phyloP scores from a whole-genome alignment of 2,113 vertebrate species.

The Galeopterus variegatus region DNA sequence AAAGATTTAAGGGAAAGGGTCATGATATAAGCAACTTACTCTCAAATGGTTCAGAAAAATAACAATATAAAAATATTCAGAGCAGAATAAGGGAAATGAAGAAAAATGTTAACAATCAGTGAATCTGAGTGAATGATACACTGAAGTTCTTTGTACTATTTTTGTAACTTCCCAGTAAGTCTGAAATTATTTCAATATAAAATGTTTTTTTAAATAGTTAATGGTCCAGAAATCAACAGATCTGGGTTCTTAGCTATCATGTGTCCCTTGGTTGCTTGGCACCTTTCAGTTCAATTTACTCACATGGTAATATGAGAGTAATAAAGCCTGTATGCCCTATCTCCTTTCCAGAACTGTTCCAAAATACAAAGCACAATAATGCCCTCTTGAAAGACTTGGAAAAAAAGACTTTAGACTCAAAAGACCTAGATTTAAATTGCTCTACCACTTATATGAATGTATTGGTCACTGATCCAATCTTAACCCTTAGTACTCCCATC shows the following conservation, averaged over 20 bases:
- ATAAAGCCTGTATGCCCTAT: background rate
- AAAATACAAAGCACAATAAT: constrained; percentile 37
- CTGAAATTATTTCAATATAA: constrained; percentile 52
- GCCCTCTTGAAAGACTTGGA: background rate
- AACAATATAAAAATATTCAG: constrained; percentile 21
- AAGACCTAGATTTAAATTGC: background rate
- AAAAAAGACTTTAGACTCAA: background rate
- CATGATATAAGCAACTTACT: background rate
- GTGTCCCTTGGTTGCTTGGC: background rate
- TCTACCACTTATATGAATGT: background rate
- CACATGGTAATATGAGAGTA: background rate
- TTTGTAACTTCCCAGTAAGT: constrained; percentile 1
- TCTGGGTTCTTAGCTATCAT: constrained; percentile 14
- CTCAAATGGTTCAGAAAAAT: background rate
- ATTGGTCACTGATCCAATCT: background rate
- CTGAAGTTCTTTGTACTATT: background rate
- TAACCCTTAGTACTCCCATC: constrained; percentile 8
- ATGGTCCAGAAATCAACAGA: background rate
- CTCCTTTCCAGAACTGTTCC: constrained; percentile 26
- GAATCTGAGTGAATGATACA: background rate
- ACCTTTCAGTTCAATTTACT: constrained; percentile 33
- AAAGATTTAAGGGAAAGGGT: background rate
- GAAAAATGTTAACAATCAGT: background rate
- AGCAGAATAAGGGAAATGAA: background rate
- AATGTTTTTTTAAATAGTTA: constrained; percentile 27